Conservation (phyloP, 2,113 vertebrate genomes). For the Alligator mississippiensis region DNA sequence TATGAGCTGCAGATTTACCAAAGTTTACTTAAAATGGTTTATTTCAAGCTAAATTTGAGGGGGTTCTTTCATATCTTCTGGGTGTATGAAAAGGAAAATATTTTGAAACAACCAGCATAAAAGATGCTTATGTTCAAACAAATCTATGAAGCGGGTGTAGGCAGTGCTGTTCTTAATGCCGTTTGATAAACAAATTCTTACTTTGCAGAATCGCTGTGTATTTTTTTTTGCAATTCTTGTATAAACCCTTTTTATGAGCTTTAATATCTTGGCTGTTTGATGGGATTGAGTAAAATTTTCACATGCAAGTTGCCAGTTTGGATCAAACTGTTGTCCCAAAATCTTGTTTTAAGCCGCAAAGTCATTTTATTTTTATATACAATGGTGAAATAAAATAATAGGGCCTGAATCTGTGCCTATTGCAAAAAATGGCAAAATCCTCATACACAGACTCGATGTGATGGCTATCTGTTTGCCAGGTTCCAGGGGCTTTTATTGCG, state of each 20-base stretch:
- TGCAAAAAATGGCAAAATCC: slow-evolving; percentile 37
- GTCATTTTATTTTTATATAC: slow-evolving; percentile 39
- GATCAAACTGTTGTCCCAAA: slow-evolving; percentile 1
- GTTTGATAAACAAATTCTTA: slow-evolving; percentile 30
- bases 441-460: slow-evolving; percentile 30
- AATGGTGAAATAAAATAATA: slow-evolving; percentile 39
- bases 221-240: not conserved
- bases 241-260: not conserved
- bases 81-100: slow-evolving; percentile 45
- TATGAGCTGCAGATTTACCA: slow-evolving; percentile 64
- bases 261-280: not conserved
- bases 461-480: slow-evolving; percentile 51
- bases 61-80: slow-evolving; percentile 55
- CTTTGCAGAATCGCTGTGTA: not conserved
- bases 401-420: slow-evolving; percentile 40
- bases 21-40: slow-evolving; percentile 44
- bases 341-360: slow-evolving; percentile 52
- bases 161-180: not conserved
- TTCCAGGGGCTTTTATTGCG: slow-evolving; percentile 35
- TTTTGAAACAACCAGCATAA: not conserved
- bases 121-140: slow-evolving; percentile 47
- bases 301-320: not conserved
- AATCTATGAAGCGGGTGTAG: slow-evolving; percentile 19
- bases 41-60: slow-evolving; percentile 33
- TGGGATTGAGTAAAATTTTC: not conserved